Conservation (phyloP, 2,797 vertebrate genomes). For the Sebastes jordani region DNA sequence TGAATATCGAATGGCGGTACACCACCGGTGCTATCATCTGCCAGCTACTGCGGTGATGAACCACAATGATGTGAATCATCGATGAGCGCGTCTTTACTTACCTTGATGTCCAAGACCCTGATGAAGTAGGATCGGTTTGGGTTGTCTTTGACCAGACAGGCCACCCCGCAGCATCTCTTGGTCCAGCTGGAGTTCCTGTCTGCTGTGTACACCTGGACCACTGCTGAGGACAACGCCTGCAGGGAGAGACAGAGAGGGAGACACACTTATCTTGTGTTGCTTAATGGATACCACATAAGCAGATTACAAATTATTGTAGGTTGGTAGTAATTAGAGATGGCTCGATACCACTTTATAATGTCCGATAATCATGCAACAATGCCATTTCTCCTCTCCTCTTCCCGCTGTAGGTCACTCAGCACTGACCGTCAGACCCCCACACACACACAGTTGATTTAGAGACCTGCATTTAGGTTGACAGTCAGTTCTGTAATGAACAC, state of each 20-base stretch:
- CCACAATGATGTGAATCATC: not conserved
- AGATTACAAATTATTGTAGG: too few relatives aligned
- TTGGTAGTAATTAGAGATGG: too few relatives aligned
- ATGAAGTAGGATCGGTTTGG: constrained; percentile 94
- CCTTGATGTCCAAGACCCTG: constrained; percentile 94
- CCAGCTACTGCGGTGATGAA: not conserved
- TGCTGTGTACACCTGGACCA: constrained; percentile 92
- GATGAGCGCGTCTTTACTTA: constrained; percentile 62
- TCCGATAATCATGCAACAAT: too few relatives aligned
- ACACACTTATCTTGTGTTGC: not conserved
- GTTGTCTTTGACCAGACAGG: constrained; percentile 98
- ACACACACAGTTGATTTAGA: too few relatives aligned
- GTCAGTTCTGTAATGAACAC: too few relatives aligned
- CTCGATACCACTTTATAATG: too few relatives aligned
- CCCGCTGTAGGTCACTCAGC: too few relatives aligned
- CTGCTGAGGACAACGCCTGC: constrained; percentile 90
- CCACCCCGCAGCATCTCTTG: constrained; percentile 95
- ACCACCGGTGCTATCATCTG: not conserved
- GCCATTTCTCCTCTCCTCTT: too few relatives aligned
- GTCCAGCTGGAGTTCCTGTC: constrained; percentile 91
- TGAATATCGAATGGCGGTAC: not conserved
- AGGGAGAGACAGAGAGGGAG: not conserved
- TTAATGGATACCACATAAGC: not conserved
- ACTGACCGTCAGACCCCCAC: too few relatives aligned
- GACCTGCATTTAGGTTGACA: too few relatives aligned